These are phyloP conservation scores for Cydia fagiglandana DNA, from an alignment of 1,140 invertebrate genomes.

Conservation along the genomic window DNA sequence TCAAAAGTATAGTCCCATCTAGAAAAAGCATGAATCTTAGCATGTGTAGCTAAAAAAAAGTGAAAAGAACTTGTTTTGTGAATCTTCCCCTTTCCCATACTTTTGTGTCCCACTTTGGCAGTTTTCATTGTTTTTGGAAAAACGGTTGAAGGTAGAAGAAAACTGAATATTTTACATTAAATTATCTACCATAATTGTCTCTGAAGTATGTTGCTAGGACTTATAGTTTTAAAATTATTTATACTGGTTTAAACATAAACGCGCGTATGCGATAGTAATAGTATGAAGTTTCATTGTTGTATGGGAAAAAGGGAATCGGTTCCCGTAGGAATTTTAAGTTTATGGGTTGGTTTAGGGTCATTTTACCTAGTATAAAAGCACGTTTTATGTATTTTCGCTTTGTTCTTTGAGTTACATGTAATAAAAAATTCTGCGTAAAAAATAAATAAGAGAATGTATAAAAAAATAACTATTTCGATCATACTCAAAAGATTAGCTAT, in stretches of 20 bases:
- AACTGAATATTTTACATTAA: too few relatives aligned
- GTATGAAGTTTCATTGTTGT: not conserved
- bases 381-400: not conserved
- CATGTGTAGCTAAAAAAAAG: too few relatives aligned
- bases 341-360: not conserved
- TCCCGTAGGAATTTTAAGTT: conserved; percentile 25
- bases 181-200: too few relatives aligned
- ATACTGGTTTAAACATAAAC: not conserved
- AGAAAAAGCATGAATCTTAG: too few relatives aligned
- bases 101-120: too few relatives aligned
- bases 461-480: too few relatives aligned
- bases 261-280: not conserved
- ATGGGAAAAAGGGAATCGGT: conserved; percentile 48
- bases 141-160: too few relatives aligned
- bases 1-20: too few relatives aligned
- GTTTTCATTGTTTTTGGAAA: too few relatives aligned
- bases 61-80: too few relatives aligned
- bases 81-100: too few relatives aligned
- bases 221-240: not conserved
- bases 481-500: not conserved
- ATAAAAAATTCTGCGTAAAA: not conserved
- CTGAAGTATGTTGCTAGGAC: too few relatives aligned
- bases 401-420: not conserved
- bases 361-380: not conserved
- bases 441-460: not conserved